Percentiles rank a stretch among this genome's conserved stretches.
Evolutionary conservation across 2,888 invertebrate species (phyloP).

Genomic region (Rhynchonema sp.): DNA sequence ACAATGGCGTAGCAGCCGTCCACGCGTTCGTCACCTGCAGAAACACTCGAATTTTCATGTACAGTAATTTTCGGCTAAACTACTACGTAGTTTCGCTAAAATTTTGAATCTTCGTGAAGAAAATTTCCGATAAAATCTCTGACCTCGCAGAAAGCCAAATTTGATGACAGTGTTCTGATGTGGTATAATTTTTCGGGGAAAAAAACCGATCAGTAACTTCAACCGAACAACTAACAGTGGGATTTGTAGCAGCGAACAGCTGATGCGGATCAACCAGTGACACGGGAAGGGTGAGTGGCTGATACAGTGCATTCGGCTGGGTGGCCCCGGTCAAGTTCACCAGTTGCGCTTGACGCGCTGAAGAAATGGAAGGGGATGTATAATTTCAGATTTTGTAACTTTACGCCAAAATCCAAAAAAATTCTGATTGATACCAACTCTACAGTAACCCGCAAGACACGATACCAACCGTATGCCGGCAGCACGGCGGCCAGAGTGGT

Average conservation of each 20-base stretch:
- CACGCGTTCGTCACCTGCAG: no score
- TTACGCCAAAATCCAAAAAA: background rate
- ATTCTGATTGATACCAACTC: slow-evolving; percentile 13
- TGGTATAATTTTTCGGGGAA: no score
- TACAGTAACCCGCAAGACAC: no score
- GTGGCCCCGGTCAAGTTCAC: slow-evolving; percentile 7
- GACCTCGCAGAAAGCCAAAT: no score
- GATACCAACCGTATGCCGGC: no score
- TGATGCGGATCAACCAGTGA: slow-evolving; percentile 17
- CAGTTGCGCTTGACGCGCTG: slow-evolving; percentile 10
- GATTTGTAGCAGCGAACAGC: slow-evolving; percentile 8
- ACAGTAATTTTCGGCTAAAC: background rate
- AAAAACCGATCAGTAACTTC: no score
- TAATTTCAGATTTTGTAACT: background rate
- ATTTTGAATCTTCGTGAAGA: background rate
- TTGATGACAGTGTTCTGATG: no score
- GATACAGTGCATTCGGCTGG: slow-evolving; percentile 1
- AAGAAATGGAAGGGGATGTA: background rate
- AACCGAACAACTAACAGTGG: no score
- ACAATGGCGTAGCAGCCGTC: no score
- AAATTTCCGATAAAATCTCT: no score
- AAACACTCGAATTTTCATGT: no score
- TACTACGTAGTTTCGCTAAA: background rate
- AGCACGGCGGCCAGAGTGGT: slow-evolving; percentile 11
- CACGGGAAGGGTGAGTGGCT: slow-evolving; percentile 18